phyloP scores from a whole-genome alignment of 2,888 invertebrate species.

The Calameuta idolon region DNA sequence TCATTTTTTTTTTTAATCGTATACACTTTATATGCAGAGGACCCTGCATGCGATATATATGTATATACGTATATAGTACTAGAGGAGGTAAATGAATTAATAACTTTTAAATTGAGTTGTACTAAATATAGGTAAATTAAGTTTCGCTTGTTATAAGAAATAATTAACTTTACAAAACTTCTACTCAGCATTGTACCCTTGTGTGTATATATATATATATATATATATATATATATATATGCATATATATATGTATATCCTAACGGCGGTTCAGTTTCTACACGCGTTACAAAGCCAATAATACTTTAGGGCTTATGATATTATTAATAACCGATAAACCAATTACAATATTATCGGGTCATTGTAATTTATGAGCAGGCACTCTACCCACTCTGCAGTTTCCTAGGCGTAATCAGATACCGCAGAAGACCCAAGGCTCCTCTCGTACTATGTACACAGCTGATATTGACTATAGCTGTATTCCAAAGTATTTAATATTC shows the following conservation, averaged over 20 bases:
- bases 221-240: neutral
- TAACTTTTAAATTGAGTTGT: neutral
- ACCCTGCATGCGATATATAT: neutral
- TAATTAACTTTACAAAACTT: neutral
- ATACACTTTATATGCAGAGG: neutral
- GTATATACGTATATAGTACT: neutral
- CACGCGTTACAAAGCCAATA: neutral
- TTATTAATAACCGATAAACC: slow-evolving; percentile 50
- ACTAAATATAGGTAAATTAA: neutral
- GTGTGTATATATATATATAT: neutral
- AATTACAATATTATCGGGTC: slow-evolving; percentile 47
- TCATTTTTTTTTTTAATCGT: neutral
- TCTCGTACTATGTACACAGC: neutral
- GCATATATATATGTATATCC: neutral
- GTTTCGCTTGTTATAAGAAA: neutral
- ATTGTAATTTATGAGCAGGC: slow-evolving; percentile 7
- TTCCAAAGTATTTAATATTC: neutral
- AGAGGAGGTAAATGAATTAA: neutral
- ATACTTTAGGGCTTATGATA: slow-evolving; percentile 26
- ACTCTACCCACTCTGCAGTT: slow-evolving; percentile 23
- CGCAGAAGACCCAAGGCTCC: slow-evolving; percentile 6
- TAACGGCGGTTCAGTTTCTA: neutral
- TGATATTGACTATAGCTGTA: neutral
- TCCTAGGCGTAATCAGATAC: slow-evolving; percentile 38
- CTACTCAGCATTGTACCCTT: neutral